Evolutionary conservation across 2,113 vertebrate species (phyloP).

Genomic region (Lagenorhynchus albirostris): DNA sequence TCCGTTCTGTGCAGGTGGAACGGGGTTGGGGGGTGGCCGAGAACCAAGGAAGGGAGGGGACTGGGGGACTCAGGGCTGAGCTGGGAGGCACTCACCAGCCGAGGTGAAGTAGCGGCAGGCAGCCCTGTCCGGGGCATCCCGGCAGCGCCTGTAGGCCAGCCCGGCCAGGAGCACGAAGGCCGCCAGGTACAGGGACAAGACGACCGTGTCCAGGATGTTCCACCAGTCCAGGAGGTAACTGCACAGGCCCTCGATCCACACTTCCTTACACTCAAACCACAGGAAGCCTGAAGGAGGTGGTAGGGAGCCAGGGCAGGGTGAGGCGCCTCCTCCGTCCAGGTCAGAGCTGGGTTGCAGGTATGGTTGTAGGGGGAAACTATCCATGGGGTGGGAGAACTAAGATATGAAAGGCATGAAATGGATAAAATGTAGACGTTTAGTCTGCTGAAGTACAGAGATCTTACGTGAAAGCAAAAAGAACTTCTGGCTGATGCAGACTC

Average conservation of each 20-base stretch:
- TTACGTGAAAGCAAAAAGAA: neutral
- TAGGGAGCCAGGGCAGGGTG: neutral
- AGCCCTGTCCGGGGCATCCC: neutral
- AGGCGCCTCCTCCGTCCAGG: neutral
- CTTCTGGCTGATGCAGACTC: neutral
- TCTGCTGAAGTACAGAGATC: neutral
- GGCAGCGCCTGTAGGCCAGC: conserved; percentile 85
- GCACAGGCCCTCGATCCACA: conserved; percentile 92
- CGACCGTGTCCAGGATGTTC: conserved; percentile 92
- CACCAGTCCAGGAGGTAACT: conserved; percentile 93
- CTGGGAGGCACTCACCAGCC: conserved; percentile 80
- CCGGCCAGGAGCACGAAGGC: conserved; percentile 87
- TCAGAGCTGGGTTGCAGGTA: neutral
- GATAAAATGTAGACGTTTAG: neutral
- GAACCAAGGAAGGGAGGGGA: neutral
- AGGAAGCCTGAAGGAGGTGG: conserved; percentile 85
- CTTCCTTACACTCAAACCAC: conserved; percentile 94
- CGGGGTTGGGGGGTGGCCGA: neutral
- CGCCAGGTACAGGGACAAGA: conserved; percentile 92
- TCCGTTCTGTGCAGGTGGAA: conserved; percentile 77
- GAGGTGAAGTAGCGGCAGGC: conserved; percentile 88
- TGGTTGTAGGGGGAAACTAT: neutral
- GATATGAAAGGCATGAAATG: neutral
- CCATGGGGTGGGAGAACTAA: neutral
- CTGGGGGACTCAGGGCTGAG: too few species aligned